Percentiles rank a stretch among this genome's conserved stretches.
These are phyloP conservation scores for Accipiter superciliosus DNA, from an alignment of 2,797 vertebrate species.

Conservation along the genomic window DNA sequence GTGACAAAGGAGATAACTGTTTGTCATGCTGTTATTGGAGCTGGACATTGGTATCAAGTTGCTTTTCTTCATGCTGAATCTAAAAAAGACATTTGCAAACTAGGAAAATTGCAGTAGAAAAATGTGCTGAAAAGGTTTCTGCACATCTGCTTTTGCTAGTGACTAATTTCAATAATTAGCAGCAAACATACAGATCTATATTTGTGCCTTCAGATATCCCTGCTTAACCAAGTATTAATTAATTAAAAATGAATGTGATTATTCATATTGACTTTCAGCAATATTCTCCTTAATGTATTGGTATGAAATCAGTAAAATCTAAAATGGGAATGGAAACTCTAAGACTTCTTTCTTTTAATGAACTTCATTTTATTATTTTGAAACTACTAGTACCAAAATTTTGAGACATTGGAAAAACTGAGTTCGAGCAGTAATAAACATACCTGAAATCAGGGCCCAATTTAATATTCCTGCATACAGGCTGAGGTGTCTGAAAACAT, in stretches of 20 bases:
- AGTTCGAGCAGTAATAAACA: neutral
- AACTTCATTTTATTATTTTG: neutral
- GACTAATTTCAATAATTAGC: constrained; percentile 22
- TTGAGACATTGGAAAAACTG: neutral
- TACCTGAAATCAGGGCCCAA: neutral
- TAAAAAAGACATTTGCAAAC: neutral
- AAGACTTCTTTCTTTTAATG: neutral
- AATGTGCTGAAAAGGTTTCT: neutral
- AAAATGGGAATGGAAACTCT: neutral
- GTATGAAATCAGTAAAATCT: neutral
- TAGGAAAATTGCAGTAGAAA: neutral
- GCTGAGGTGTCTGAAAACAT: neutral
- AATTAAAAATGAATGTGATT: constrained; percentile 3
- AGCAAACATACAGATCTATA: neutral
- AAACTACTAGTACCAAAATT: neutral
- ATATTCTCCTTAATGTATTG: neutral
- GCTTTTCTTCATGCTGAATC: neutral
- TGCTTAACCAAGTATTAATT: constrained; percentile 39
- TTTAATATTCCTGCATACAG: neutral
- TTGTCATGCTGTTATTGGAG: neutral
- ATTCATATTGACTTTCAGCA: neutral
- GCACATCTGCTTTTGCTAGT: neutral
- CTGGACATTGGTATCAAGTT: neutral
- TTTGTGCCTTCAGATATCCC: neutral
- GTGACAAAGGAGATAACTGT: neutral